Conservation (phyloP, 2,888 invertebrate species). For the Pristionchus entomophagus region DNA sequence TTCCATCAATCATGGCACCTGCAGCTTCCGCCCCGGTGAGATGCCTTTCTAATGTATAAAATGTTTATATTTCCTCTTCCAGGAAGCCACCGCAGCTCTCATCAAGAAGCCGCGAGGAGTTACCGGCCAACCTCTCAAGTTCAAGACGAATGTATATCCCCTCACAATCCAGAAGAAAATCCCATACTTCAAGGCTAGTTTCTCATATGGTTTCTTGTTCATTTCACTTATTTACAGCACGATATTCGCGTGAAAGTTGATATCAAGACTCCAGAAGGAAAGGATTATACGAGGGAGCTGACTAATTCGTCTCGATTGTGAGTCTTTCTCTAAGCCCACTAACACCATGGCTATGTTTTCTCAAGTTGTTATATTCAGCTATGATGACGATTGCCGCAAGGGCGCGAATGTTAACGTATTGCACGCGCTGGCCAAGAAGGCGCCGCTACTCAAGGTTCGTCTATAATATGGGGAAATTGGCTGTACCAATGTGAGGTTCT, state of each 20-base stretch:
- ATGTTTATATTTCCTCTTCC: neutral
- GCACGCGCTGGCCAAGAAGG: neutral
- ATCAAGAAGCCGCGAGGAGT: neutral
- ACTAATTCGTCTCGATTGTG: slow-evolving; percentile 21
- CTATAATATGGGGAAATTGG: too few relatives aligned
- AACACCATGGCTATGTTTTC: too few relatives aligned
- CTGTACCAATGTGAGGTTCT: too few relatives aligned
- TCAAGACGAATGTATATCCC: slow-evolving; percentile 1
- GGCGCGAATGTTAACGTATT: neutral
- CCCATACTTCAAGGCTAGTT: neutral
- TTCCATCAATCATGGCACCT: neutral
- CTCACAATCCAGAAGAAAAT: slow-evolving; percentile 9
- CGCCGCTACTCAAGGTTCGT: neutral
- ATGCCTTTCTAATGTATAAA: neutral
- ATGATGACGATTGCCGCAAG: slow-evolving; percentile 17
- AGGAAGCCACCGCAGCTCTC: neutral
- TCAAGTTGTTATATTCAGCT: neutral
- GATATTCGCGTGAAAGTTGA: neutral
- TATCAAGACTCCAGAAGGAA: neutral
- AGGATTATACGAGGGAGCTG: slow-evolving; percentile 1
- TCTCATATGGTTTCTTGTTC: neutral
- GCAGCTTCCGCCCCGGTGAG: neutral
- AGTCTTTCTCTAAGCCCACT: neutral
- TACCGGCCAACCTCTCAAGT: neutral
- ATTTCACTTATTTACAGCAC: slow-evolving; percentile 1